These are phyloP conservation scores for Meganola albula DNA, from an alignment of 2,888 invertebrate genomes.

Conservation along the genomic window DNA sequence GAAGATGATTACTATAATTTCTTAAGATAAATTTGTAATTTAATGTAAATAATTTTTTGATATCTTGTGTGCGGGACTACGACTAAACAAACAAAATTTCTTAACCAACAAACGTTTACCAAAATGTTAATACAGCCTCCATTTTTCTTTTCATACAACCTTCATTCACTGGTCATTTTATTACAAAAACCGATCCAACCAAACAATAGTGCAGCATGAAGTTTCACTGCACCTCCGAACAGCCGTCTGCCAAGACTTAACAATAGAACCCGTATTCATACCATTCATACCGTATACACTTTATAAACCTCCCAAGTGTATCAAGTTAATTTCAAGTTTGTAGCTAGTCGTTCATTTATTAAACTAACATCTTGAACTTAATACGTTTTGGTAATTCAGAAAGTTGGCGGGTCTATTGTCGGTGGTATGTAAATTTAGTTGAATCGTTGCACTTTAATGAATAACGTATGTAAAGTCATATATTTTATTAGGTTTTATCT, in stretches of 20 bases:
- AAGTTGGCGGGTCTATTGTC: constrained; percentile 35
- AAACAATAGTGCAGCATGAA: background rate
- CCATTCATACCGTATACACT: constrained; percentile 26
- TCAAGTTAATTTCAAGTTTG: constrained; percentile 73
- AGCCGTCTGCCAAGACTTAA: constrained; percentile 11
- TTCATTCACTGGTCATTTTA: no score
- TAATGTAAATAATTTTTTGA: no score
- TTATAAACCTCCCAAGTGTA: constrained; percentile 51
- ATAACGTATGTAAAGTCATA: no score
- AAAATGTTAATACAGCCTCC: no score
- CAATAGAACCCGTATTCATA: constrained; percentile 41
- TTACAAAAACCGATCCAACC: background rate
- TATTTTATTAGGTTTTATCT: no score
- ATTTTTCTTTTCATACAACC: no score
- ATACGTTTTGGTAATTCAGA: constrained; percentile 60
- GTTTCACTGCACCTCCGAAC: background rate
- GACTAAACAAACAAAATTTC: no score
- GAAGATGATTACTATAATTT: no score
- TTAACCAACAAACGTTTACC: no score
- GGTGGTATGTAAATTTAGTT: background rate
- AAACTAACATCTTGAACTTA: constrained; percentile 63
- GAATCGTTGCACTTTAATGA: background rate
- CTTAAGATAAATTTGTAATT: no score
- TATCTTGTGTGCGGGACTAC: no score
- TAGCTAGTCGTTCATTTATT: constrained; percentile 59